Evolutionary conservation across 2,888 invertebrate genomes (phyloP), one percentile per base, ranked within the genome.

Genomic region (Colletes collaris): DNA sequence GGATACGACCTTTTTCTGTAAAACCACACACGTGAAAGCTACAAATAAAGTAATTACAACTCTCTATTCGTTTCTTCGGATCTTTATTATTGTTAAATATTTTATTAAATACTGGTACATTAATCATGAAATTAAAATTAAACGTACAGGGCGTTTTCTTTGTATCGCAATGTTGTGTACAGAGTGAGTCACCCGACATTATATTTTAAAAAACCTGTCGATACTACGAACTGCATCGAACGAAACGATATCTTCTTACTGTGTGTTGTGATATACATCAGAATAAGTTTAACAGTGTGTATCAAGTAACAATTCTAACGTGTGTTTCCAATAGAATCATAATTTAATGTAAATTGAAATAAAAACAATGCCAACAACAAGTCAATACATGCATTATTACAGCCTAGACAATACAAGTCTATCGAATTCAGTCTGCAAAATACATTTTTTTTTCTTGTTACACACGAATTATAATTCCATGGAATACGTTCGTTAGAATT

Each of bases 1-100:
- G 89, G 89, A 88, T 89, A 89, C 83, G 86, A 91, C 85, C 78
- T 79, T 90, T 91, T 91, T 89, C 89, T 91, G 91, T 91, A 91
- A 91, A 91, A 89, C 86, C 87, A 90, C 85, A 87, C 89, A 90
- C 88, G 88, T 89, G 89, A 89, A 91, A 88, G 87, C 88, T 91
- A 87, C 88, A 91, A 92, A 92, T 92, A 92, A 92, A 92, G 88
- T 91, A 87, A 92, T 91, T 91, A 92, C 84, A 90, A 92, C 89
- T 91, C 90, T 92, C 88, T 89, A 80, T 44, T 55, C 59, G 40
- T 76, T 62, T 56, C 66, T 55, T 72, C 40, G 55, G 46, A 74
- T 58, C 16, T 85, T 84, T 82, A 86, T 82, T 83, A 46, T 8
- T 46, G 44, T 46, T 46, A 46, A 46, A 8, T 46, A 67, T 68